These are phyloP conservation scores for Diarsia rubi DNA, from an alignment of 2,888 invertebrate genomes.

Conservation along the genomic window DNA sequence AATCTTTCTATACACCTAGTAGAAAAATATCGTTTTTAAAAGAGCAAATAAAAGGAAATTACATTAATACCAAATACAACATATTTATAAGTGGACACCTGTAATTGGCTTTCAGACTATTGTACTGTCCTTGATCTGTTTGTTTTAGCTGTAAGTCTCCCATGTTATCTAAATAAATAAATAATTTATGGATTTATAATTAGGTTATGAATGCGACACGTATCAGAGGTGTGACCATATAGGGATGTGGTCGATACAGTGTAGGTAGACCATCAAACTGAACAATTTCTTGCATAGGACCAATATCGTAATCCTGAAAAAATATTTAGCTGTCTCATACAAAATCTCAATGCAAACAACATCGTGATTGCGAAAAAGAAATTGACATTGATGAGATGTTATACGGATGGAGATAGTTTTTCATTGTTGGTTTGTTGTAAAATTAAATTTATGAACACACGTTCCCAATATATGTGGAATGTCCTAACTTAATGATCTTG, in stretches of 20 bases:
- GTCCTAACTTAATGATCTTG: constrained; percentile 38
- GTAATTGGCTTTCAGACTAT: too few relatives aligned
- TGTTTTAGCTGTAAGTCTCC: too few relatives aligned
- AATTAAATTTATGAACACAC: too few relatives aligned
- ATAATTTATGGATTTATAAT: neutral
- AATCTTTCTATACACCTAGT: constrained; percentile 5
- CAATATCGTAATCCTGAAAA: neutral
- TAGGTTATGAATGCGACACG: neutral
- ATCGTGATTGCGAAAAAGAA: too few relatives aligned
- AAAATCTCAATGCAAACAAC: too few relatives aligned
- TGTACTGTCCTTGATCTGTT: too few relatives aligned
- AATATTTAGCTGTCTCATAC: neutral
- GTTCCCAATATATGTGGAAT: too few relatives aligned
- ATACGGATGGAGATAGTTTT: too few relatives aligned
- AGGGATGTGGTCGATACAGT: neutral
- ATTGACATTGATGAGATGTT: too few relatives aligned
- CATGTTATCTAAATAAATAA: too few relatives aligned
- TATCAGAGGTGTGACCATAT: neutral
- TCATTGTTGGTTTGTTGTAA: too few relatives aligned
- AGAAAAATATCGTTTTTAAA: constrained; percentile 34
- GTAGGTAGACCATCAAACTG: neutral
- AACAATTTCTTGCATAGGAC: neutral
- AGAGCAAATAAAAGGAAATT: constrained; percentile 1
- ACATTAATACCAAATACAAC: constrained; percentile 8
- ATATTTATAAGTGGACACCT: too few relatives aligned